A percentile compares a stretch with the other conserved stretches of the same genome.
Conservation (phyloP, 2,113 vertebrate species). For the Trematocara variabile region DNA sequence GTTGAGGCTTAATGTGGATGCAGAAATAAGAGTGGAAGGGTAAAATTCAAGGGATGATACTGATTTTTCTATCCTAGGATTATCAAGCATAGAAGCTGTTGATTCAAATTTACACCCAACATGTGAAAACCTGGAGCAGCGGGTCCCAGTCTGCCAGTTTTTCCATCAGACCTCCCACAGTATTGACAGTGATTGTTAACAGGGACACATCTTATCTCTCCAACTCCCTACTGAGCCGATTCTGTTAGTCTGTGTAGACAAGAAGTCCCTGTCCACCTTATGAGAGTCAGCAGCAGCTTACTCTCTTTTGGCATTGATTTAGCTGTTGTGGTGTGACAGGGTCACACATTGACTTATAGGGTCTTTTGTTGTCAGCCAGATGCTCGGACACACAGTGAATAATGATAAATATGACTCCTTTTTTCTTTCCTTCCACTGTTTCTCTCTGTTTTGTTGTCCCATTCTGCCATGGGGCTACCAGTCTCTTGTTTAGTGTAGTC, state of each 20-base stretch:
- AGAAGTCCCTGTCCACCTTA: background rate
- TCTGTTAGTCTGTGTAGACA: background rate
- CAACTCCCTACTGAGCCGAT: constrained; percentile 22
- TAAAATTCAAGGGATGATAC: background rate
- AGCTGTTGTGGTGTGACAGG: constrained; percentile 52
- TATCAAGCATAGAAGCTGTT: background rate
- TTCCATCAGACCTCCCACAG: constrained; percentile 1
- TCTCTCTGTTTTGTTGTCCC: background rate
- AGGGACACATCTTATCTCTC: constrained; percentile 20
- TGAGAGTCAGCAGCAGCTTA: constrained; percentile 41
- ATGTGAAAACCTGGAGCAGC: background rate
- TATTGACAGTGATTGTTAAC: constrained; percentile 54
- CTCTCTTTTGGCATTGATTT: constrained; percentile 56
- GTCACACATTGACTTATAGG: constrained; percentile 44
- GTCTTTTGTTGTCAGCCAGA: constrained; percentile 14
- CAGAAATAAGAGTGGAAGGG: background rate
- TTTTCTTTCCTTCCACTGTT: background rate
- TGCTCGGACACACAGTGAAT: background rate
- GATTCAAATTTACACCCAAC: background rate
- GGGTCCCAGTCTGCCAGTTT: background rate
- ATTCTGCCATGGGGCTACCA: background rate
- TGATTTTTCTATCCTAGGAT: background rate
- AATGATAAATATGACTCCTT: constrained; percentile 8
- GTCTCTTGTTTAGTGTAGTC: background rate
- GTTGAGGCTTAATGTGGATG: background rate